Evolutionary conservation across 2,888 invertebrate genomes (phyloP), one percentile per base, ranked within the genome.

Genomic region (Aquatica leii): DNA sequence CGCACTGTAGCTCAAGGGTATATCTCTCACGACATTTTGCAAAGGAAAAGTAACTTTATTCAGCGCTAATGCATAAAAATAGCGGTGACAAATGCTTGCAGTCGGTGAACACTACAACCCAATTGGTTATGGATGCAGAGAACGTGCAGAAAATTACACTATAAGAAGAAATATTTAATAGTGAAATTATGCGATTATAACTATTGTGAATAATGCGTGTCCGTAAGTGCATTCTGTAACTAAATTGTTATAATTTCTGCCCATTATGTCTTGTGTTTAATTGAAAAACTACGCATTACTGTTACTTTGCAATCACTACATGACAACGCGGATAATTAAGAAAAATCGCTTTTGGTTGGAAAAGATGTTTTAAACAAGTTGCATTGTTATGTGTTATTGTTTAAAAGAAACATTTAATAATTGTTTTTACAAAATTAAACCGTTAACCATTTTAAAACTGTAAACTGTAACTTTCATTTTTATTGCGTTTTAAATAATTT

Each of bases 111-210:
- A 61, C 54, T 61, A 61, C 57, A 65, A 62, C 63, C 62, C 51
- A 57, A 62, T 62, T 62, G 61, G 65, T 57, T 61, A 63, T 58
- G 66, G 64, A 66, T 65, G 69, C 61, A 61, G 67, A 57, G 63
- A 70, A 71, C 67, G 66, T 69, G 69, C 69, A 71, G 71, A 71
- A 71, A 71, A 71, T 70, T 70, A 68, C 68, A 56, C 62, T 59
- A 52, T 49, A 35, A 46, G 18, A 53, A 69, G 69, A 69, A 68
- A 67, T 61, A 59, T 66, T 62, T 69, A 67, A 66, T 66, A 60
- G 58, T 66, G 58, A 63, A 65, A 69, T 66, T 68, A 68, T 66
- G 57, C 67, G 65, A 71, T 67, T 69, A 69, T 62, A 62, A 69
- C 61, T 65, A 66, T 71, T 69, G 65, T 67, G 59, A 58, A 65